A percentile compares a stretch with the other conserved stretches of the same genome.
phyloP scores from a whole-genome alignment of 1,140 invertebrate genomes.

The Saccostrea echinata region DNA sequence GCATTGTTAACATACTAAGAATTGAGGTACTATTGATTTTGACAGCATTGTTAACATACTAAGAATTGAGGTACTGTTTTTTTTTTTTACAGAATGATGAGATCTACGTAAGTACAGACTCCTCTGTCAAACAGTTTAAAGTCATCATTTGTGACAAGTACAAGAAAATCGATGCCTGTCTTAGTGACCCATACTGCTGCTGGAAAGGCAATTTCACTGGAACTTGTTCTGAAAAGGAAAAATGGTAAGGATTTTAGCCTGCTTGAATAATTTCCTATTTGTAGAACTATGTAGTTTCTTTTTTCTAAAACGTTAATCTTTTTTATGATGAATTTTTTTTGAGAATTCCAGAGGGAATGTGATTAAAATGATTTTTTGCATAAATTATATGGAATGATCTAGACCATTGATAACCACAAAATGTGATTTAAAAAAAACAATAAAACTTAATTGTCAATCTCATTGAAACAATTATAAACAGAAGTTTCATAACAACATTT shows the following conservation, averaged over 20 bases:
- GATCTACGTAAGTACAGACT: slow-evolving; percentile 67
- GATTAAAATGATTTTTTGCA: background rate
- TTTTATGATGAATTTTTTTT: background rate
- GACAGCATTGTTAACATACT: background rate
- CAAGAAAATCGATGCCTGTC: slow-evolving; percentile 65
- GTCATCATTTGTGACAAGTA: slow-evolving; percentile 64
- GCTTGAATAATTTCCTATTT: background rate
- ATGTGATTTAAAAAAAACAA: no score
- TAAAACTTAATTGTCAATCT: no score
- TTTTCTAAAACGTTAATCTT: background rate
- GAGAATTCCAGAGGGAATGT: background rate
- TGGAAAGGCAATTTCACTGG: slow-evolving; percentile 53
- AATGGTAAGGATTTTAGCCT: background rate
- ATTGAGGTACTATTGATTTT: background rate
- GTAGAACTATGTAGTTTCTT: background rate
- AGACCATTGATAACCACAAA: background rate
- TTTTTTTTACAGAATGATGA: slow-evolving; percentile 61
- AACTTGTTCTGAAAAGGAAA: background rate
- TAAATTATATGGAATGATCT: background rate
- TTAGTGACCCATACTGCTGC: slow-evolving; percentile 71
- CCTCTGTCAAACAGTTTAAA: slow-evolving; percentile 63
- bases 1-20: background rate
- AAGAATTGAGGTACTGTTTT: background rate
- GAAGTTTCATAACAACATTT: no score
- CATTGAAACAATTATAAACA: no score